Percentiles rank a stretch among this genome's conserved stretches.
Evolutionary conservation across 1,140 invertebrate species (phyloP).

Genomic region (Drosophila repletoides): DNA sequence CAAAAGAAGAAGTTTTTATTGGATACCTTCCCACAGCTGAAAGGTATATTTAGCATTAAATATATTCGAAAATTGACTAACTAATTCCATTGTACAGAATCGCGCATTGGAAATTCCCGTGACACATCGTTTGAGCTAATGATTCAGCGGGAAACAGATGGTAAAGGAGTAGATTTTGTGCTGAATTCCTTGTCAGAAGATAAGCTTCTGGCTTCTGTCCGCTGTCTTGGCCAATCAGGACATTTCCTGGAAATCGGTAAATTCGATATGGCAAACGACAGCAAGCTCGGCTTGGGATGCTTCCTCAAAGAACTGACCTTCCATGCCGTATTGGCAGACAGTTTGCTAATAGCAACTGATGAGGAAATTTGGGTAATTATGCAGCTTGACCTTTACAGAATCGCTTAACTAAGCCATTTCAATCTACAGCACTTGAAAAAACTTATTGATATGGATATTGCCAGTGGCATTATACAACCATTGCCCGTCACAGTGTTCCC

Average conservation of each 20-base stretch:
- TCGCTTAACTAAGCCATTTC: background rate
- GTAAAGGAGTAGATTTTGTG: constrained; percentile 87
- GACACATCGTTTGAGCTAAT: constrained; percentile 86
- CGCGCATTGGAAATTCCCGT: constrained; percentile 86
- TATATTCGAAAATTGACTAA: too few relatives aligned
- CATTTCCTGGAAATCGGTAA: constrained; percentile 91
- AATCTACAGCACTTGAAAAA: constrained; percentile 59
- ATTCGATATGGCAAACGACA: constrained; percentile 88
- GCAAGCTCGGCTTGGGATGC: constrained; percentile 87
- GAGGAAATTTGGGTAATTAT: constrained; percentile 82
- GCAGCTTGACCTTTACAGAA: too few relatives aligned
- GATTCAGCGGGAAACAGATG: constrained; percentile 84
- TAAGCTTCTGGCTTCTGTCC: constrained; percentile 88
- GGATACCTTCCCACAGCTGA: constrained; percentile 87
- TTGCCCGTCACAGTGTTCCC: constrained; percentile 85
- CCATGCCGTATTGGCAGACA: constrained; percentile 93
- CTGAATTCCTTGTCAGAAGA: constrained; percentile 88
- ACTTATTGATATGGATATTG: constrained; percentile 68
- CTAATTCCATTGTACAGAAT: constrained; percentile 72
- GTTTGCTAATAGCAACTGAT: constrained; percentile 85
- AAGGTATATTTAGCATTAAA: constrained; percentile 82
- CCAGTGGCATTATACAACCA: constrained; percentile 86
- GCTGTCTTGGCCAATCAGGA: constrained; percentile 88
- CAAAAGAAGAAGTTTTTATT: constrained; percentile 91
- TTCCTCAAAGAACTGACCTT: constrained; percentile 93